Evolutionary conservation across 2,888 invertebrate genomes (phyloP).

Genomic region (Eupithecia subumbrata): DNA sequence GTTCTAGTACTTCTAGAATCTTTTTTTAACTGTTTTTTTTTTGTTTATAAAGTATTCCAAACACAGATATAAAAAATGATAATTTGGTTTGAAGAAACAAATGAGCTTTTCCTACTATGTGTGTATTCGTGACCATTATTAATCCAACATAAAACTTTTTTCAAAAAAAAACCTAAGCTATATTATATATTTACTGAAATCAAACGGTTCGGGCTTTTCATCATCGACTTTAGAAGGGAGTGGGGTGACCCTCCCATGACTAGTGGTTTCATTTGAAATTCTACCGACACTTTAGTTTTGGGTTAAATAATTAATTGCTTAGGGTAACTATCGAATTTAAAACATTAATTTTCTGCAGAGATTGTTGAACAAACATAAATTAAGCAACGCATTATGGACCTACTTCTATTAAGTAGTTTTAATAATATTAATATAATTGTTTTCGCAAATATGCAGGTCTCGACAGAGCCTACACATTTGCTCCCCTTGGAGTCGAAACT

Average conservation of each 20-base stretch:
- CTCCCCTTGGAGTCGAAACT: too few species aligned
- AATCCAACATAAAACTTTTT: background rate
- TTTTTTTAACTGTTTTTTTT: too few species aligned
- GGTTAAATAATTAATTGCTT: conserved; percentile 60
- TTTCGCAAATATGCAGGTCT: background rate
- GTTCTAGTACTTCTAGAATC: too few species aligned
- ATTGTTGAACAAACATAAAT: conserved; percentile 5
- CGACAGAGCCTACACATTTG: too few species aligned
- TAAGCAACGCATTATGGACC: background rate
- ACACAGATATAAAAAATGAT: too few species aligned
- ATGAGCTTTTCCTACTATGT: too few species aligned
- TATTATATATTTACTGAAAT: conserved; percentile 16
- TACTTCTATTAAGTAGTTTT: background rate
- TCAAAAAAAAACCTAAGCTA: background rate
- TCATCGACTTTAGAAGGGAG: conserved; percentile 34
- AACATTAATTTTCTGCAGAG: conserved; percentile 30
- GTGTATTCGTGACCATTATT: background rate
- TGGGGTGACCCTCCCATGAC: conserved; percentile 54
- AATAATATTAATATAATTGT: background rate
- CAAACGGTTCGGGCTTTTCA: conserved; percentile 36
- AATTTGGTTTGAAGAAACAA: too few species aligned
- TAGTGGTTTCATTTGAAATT: conserved; percentile 55
- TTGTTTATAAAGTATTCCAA: too few species aligned
- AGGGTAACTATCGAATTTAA: conserved; percentile 46
- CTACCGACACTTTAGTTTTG: conserved; percentile 58